Conservation (phyloP, 35 echinoderm and acorn worm species). For the Nesometra sesokonis region DNA sequence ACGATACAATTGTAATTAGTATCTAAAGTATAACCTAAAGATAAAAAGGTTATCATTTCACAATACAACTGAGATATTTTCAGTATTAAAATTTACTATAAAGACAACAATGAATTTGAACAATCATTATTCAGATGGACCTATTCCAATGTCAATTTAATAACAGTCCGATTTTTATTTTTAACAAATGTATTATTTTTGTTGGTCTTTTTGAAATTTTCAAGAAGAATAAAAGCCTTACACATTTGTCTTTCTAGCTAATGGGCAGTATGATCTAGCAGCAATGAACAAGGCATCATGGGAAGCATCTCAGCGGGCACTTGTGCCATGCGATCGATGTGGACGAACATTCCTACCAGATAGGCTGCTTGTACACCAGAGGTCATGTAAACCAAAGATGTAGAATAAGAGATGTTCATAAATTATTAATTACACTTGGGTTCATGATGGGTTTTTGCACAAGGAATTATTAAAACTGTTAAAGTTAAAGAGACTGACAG, state of each 20-base stretch:
- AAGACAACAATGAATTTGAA: too few relatives aligned
- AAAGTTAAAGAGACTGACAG: too few relatives aligned
- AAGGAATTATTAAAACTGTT: too few relatives aligned
- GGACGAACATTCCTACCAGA: constrained; percentile 85
- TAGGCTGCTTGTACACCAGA: constrained; percentile 60
- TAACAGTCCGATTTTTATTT: background rate
- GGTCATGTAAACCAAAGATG: constrained; percentile 68
- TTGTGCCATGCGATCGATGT: constrained; percentile 61
- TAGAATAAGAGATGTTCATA: background rate
- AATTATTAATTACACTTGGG: too few relatives aligned
- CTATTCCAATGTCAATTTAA: background rate
- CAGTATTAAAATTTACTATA: too few relatives aligned
- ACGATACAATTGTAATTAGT: too few relatives aligned
- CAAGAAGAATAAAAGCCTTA: too few relatives aligned
- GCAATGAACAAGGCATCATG: constrained; percentile 67
- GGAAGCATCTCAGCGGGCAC: constrained; percentile 54
- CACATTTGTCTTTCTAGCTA: background rate
- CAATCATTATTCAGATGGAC: background rate
- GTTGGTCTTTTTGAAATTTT: background rate
- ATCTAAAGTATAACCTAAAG: too few relatives aligned
- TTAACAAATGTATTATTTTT: background rate
- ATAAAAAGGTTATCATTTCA: too few relatives aligned
- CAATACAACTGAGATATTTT: too few relatives aligned
- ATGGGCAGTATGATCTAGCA: constrained; percentile 40
- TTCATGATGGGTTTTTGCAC: too few relatives aligned